A percentile compares a stretch with the other conserved stretches of the same genome.
Evolutionary conservation across 2,888 invertebrate species (phyloP).

Genomic region (Coenonympha glycerion): DNA sequence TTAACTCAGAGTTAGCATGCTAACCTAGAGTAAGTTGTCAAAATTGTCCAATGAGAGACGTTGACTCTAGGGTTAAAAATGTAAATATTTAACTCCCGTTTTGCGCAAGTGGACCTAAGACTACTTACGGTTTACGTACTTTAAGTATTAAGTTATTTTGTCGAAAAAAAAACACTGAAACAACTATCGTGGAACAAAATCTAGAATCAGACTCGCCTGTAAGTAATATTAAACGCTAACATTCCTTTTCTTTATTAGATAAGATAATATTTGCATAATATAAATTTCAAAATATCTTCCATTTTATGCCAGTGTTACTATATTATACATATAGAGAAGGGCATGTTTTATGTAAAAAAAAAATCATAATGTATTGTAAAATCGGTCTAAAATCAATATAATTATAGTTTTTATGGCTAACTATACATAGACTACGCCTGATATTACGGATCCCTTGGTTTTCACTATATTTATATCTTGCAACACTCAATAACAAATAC

Average conservation of each 20-base stretch:
- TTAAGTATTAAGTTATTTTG: not conserved
- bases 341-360: conserved; percentile 9
- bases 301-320: conserved; percentile 17
- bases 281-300: conserved; percentile 24
- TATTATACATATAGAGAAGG: too few relatives aligned
- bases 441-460: not conserved
- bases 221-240: conserved; percentile 72
- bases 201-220: conserved; percentile 29
- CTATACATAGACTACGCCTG: not conserved
- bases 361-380: conserved; percentile 17
- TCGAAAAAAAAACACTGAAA: not conserved
- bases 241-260: conserved; percentile 49
- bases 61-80: too few relatives aligned
- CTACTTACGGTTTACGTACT: not conserved
- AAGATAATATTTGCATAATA: conserved; percentile 21
- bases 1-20: too few relatives aligned
- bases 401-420: not conserved
- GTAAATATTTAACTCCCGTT: too few relatives aligned
- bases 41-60: too few relatives aligned
- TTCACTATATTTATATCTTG: too few relatives aligned
- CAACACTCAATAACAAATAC: too few relatives aligned
- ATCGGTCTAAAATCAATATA: conserved; percentile 13
- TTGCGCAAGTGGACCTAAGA: too few relatives aligned
- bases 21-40: too few relatives aligned
- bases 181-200: not conserved